Conservation (phyloP, 2,888 invertebrate species). For the Sarcophaga variegata region DNA sequence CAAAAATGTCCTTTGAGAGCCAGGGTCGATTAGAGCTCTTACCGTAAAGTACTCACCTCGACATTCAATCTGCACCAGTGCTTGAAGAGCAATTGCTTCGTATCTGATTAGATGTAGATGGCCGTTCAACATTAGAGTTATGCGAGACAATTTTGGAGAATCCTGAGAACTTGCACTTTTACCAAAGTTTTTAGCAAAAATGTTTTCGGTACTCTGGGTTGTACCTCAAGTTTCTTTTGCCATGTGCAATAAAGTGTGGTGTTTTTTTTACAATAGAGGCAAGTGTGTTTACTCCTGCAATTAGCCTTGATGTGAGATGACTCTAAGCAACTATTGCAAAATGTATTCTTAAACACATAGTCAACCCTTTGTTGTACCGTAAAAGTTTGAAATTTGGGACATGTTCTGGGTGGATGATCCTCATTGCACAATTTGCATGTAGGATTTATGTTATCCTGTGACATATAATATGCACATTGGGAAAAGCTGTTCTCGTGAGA, state of each 20-base stretch:
- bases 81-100: not conserved
- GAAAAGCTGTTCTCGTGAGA: not conserved
- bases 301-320: no score
- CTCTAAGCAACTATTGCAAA: no score
- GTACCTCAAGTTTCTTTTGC: no score
- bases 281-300: no score
- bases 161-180: not conserved
- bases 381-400: not conserved
- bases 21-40: conserved; percentile 1
- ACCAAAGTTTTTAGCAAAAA: no score
- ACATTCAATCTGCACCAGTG: not conserved
- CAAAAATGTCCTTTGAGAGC: not conserved
- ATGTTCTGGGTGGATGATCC: not conserved
- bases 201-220: no score
- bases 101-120: not conserved
- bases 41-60: not conserved
- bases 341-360: no score
- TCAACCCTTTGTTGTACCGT: not conserved
- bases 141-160: no score
- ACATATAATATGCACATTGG: not conserved
- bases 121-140: not conserved
- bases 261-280: not conserved
- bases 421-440: not conserved
- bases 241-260: not conserved
- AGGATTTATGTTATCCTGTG: not conserved